phyloP scores from a whole-genome alignment of 2,113 vertebrate species.

The Urocynchramus pylzowi region DNA sequence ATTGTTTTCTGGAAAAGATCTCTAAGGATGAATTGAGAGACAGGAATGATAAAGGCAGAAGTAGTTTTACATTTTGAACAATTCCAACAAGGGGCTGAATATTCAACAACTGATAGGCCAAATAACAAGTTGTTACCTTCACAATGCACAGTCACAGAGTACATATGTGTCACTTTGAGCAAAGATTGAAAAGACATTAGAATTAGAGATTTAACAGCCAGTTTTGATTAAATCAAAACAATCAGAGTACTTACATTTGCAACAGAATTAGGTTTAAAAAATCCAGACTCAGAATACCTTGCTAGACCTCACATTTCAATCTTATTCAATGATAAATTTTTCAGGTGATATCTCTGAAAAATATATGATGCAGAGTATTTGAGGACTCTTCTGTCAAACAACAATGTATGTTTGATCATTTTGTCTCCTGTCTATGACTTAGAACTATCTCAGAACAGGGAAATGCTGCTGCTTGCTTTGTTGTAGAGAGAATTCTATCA shows the following conservation, averaged over 20 bases:
- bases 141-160: conserved; percentile 56
- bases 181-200: conserved; percentile 62
- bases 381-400: neutral
- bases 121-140: conserved; percentile 70
- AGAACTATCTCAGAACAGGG: neutral
- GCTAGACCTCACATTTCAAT: conserved; percentile 2
- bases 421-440: neutral
- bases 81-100: conserved; percentile 58
- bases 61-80: conserved; percentile 67
- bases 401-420: neutral
- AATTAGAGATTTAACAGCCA: conserved; percentile 63
- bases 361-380: neutral
- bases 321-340: conserved; percentile 17
- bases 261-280: conserved; percentile 24
- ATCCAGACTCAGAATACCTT: conserved; percentile 3
- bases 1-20: conserved; percentile 58
- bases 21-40: conserved; percentile 59
- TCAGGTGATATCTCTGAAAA: conserved; percentile 18
- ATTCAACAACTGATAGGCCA: conserved; percentile 65
- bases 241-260: conserved; percentile 40
- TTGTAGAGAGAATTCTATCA: neutral
- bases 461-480: neutral
- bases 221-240: conserved; percentile 68
- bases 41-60: conserved; percentile 50
- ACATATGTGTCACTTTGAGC: conserved; percentile 56